These are phyloP conservation scores for Anthrax anthrax DNA, from an alignment of 2,888 invertebrate genomes.

Conservation along the genomic window DNA sequence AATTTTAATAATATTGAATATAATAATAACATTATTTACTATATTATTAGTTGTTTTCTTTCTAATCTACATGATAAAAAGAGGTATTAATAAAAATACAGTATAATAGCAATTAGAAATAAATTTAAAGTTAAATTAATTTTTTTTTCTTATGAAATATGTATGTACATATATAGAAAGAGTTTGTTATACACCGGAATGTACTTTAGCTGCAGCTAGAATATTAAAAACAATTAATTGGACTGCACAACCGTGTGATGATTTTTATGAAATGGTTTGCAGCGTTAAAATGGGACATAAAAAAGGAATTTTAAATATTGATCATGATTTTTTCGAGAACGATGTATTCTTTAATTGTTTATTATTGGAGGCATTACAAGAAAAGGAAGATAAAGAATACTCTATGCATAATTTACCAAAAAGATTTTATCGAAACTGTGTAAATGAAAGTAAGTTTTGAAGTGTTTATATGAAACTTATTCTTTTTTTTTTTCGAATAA, in stretches of 20 bases:
- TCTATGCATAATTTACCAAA: too few species aligned
- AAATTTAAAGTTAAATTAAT: too few species aligned
- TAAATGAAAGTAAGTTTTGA: too few species aligned
- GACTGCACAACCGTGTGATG: constrained; percentile 56
- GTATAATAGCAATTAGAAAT: too few species aligned
- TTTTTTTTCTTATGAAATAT: too few species aligned
- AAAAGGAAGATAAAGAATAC: not conserved
- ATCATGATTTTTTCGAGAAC: not conserved
- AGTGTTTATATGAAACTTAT: too few species aligned
- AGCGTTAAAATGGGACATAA: constrained; percentile 27
- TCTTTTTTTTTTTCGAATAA: too few species aligned
- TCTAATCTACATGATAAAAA: too few species aligned
- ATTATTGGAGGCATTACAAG: not conserved
- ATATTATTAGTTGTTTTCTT: not conserved
- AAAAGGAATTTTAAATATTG: not conserved
- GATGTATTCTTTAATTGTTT: not conserved
- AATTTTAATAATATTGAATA: not conserved
- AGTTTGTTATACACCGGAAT: constrained; percentile 56
- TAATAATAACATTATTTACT: not conserved
- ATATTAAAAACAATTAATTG: constrained; percentile 51
- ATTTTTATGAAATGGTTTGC: constrained; percentile 63
- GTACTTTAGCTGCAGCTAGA: constrained; percentile 58
- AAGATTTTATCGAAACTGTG: too few species aligned
- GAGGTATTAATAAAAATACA: too few species aligned
- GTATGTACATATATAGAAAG: not conserved